Evolutionary conservation across 2,888 invertebrate species (phyloP).

Genomic region (Periphyllus acericola): DNA sequence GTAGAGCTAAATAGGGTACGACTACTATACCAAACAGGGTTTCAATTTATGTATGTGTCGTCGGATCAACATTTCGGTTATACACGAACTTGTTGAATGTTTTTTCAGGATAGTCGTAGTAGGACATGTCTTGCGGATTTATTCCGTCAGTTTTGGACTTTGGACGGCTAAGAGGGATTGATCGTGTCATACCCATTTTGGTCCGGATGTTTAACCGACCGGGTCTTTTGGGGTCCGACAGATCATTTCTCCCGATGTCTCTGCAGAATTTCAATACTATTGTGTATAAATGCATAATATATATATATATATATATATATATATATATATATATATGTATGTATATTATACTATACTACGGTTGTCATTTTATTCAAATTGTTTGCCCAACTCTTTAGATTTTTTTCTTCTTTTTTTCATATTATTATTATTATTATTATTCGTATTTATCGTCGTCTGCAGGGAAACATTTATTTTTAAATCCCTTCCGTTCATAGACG

Average conservation of each 20-base stretch:
- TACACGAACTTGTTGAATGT: conserved; percentile 25
- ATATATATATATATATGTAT: background rate
- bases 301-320: background rate
- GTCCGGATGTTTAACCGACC: conserved; percentile 22
- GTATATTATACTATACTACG: background rate
- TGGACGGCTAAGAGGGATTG: conserved; percentile 18
- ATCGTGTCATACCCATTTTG: conserved; percentile 40
- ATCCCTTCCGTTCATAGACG: background rate
- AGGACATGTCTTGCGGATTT: conserved; percentile 31
- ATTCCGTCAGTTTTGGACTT: conserved; percentile 32
- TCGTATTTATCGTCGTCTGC: background rate
- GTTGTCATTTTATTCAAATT: conserved; percentile 10
- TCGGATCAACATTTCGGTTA: conserved; percentile 12
- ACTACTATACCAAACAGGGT: background rate
- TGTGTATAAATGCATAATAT: background rate
- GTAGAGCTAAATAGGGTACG: background rate
- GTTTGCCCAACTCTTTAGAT: background rate
- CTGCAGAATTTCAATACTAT: conserved; percentile 21
- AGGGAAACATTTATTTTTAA: background rate
- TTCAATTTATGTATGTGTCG: conserved; percentile 11
- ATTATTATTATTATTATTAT: background rate
- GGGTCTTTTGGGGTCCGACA: conserved; percentile 32
- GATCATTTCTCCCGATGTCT: conserved; percentile 3
- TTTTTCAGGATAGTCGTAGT: background rate
- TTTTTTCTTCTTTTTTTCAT: background rate